Evolutionary conservation across 2,797 vertebrate genomes (phyloP).

Genomic region (Siniperca undulata): DNA sequence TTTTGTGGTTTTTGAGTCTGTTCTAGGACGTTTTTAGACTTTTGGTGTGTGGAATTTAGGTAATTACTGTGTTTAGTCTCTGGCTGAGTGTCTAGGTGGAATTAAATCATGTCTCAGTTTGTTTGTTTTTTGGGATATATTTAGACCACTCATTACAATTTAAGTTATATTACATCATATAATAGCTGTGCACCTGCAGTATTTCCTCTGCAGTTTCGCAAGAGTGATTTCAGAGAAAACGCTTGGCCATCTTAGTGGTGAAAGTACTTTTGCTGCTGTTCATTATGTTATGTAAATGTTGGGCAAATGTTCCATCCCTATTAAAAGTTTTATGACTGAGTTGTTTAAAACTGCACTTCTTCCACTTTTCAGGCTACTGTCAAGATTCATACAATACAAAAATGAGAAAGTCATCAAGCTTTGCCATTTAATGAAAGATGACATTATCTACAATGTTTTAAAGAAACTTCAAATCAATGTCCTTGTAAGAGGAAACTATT

Average conservation of each 20-base stretch:
- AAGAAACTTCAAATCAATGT: not conserved
- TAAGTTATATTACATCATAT: conserved; percentile 44
- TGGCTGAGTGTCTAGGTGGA: conserved; percentile 28
- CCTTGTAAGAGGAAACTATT: conserved; percentile 11
- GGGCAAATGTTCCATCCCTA: conserved; percentile 19
- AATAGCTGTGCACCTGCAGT: conserved; percentile 44
- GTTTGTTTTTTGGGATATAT: conserved; percentile 29
- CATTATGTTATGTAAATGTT: conserved; percentile 52
- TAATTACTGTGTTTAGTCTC: conserved; percentile 67
- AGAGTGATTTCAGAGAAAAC: conserved; percentile 52
- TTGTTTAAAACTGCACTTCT: conserved; percentile 13
- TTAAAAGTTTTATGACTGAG: conserved; percentile 14
- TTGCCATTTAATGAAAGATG: conserved; percentile 21
- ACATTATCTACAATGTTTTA: conserved; percentile 1
- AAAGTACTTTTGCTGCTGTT: conserved; percentile 36
- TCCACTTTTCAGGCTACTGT: not conserved
- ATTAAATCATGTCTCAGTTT: conserved; percentile 55
- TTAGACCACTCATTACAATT: conserved; percentile 42
- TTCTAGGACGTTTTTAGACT: conserved; percentile 39
- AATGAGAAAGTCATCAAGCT: not conserved
- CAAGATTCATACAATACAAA: conserved; percentile 9
- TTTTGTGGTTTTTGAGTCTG: conserved; percentile 35
- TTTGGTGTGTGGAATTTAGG: conserved; percentile 38
- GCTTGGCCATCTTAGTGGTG: conserved; percentile 29
- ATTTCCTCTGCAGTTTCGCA: conserved; percentile 39